phyloP scores from a whole-genome alignment of 1,140 invertebrate species.

The Triops cancriformis region DNA sequence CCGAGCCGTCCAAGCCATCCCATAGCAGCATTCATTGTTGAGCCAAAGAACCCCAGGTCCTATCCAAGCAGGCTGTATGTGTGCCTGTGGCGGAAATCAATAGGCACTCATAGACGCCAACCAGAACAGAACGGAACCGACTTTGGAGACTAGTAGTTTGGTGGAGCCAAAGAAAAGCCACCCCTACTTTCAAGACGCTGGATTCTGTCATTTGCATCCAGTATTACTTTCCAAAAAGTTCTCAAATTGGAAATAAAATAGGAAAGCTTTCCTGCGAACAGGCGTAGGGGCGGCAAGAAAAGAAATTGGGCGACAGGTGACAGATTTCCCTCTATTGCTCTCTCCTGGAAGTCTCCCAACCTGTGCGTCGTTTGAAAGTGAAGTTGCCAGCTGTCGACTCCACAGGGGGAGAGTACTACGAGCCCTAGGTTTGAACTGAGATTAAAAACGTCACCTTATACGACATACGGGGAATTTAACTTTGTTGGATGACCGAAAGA shows the following conservation, averaged over 20 bases:
- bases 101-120: constrained; percentile 7
- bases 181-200: not conserved
- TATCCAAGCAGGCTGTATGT: not conserved
- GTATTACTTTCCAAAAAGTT: not conserved
- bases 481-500: too few relatives aligned
- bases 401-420: not conserved
- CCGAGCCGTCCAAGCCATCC: constrained; percentile 2
- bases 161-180: not conserved
- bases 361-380: not conserved
- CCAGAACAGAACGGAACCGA: not conserved
- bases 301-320: not conserved
- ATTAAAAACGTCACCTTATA: not conserved
- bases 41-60: not conserved
- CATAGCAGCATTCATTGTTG: constrained; percentile 9
- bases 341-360: not conserved
- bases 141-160: not conserved
- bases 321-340: not conserved
- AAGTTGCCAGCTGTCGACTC: constrained; percentile 2
- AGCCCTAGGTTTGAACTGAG: not conserved
- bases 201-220: not conserved
- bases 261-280: not conserved
- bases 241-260: not conserved
- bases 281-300: not conserved
- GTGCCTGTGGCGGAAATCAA: constrained; percentile 11
- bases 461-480: not conserved